phyloP scores from a whole-genome alignment of 2,888 invertebrate genomes.

The Erynnis tages region DNA sequence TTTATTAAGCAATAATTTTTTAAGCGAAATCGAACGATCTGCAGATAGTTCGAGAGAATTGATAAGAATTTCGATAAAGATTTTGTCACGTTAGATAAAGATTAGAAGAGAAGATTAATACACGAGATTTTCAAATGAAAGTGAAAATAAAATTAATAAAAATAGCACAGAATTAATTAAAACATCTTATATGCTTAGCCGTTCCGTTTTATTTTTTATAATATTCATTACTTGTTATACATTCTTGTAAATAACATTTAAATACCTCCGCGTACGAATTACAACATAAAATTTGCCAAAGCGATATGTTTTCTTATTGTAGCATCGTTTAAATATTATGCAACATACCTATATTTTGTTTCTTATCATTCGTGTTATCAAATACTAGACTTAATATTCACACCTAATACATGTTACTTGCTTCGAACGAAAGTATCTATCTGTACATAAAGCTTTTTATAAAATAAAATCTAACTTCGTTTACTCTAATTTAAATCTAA shows the following conservation, averaged over 20 bases:
- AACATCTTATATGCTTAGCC: neutral
- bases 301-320: slow-evolving; percentile 80
- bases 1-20: slow-evolving; percentile 45
- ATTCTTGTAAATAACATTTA: slow-evolving; percentile 54
- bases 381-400: slow-evolving; percentile 76
- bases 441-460: slow-evolving; percentile 78
- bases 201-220: slow-evolving; percentile 7
- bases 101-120: neutral
- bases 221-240: slow-evolving; percentile 24
- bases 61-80: neutral
- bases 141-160: neutral
- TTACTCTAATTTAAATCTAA: slow-evolving; percentile 62
- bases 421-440: slow-evolving; percentile 67
- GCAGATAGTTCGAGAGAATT: neutral
- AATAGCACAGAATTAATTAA: neutral
- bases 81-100: neutral
- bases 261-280: slow-evolving; percentile 39
- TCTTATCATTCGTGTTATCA: slow-evolving; percentile 68
- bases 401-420: slow-evolving; percentile 66
- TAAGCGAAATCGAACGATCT: slow-evolving; percentile 16
- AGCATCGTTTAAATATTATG: slow-evolving; percentile 63
- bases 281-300: slow-evolving; percentile 64
- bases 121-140: neutral
- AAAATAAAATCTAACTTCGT: slow-evolving; percentile 75
- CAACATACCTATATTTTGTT: slow-evolving; percentile 55